A percentile compares a stretch with the other conserved stretches of the same genome.
phyloP scores from a whole-genome alignment of 2,888 invertebrate genomes.

The Euclidia mi region DNA sequence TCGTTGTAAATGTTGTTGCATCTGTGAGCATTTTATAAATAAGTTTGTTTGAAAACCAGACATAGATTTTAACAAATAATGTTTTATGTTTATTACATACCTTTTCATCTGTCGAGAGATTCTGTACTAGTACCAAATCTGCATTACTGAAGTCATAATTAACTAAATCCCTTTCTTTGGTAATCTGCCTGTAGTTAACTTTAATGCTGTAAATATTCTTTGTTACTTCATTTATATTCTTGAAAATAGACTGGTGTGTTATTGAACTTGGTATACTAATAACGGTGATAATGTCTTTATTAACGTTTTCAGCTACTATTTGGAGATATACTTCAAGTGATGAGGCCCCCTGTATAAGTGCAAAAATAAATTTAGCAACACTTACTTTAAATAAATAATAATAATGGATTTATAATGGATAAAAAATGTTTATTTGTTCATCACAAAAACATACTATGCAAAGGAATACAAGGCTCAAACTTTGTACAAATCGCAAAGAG shows the following conservation, averaged over 20 bases:
- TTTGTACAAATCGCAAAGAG: too few species aligned
- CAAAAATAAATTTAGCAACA: too few species aligned
- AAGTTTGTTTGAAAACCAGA: neutral
- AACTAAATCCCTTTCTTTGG: slow-evolving; percentile 6
- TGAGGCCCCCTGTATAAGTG: slow-evolving; percentile 32
- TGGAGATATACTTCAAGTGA: slow-evolving; percentile 55
- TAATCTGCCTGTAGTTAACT: slow-evolving; percentile 39
- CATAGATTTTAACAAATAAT: neutral
- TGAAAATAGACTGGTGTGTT: slow-evolving; percentile 27
- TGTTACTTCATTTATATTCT: slow-evolving; percentile 31
- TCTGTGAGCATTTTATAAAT: neutral
- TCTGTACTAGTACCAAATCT: slow-evolving; percentile 51
- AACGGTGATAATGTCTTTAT: slow-evolving; percentile 44
- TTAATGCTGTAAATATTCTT: slow-evolving; percentile 29
- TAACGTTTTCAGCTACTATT: slow-evolving; percentile 59
- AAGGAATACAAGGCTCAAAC: too few species aligned
- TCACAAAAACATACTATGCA: too few species aligned
- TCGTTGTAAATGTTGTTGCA: slow-evolving; percentile 32
- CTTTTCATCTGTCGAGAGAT: slow-evolving; percentile 43
- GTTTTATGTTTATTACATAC: slow-evolving; percentile 30
- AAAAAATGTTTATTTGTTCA: too few species aligned
- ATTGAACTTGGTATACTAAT: slow-evolving; percentile 36
- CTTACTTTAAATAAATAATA: neutral
- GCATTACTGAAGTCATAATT: slow-evolving; percentile 18
- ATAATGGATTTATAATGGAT: neutral